A percentile compares a stretch with the other conserved stretches of the same genome.
Conservation (phyloP, 1,140 invertebrate species). For the Diorhabda sublineata region DNA sequence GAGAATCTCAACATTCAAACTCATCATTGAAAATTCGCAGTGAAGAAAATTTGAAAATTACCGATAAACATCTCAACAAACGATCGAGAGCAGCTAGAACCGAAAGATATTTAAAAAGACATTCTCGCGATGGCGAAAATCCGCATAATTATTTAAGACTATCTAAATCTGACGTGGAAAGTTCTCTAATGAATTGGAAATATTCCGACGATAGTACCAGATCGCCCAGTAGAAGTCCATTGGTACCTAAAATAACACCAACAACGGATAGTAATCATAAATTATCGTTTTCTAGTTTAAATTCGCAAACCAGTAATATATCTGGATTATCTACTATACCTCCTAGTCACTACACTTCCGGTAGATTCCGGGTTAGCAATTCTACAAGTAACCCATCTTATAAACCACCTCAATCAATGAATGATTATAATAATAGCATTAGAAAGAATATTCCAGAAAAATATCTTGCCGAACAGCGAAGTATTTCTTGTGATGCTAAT, state of each 20-base stretch:
- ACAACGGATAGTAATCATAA: constrained; percentile 22
- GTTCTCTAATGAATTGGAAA: constrained; percentile 30
- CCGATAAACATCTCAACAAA: constrained; percentile 53
- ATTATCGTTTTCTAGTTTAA: constrained; percentile 24
- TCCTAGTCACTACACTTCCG: constrained; percentile 39
- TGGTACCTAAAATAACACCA: constrained; percentile 15
- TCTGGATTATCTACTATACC: constrained; percentile 43
- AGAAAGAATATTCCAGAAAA: constrained; percentile 17
- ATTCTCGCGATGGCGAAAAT: constrained; percentile 65
- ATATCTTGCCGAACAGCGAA: constrained; percentile 35
- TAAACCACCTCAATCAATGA: constrained; percentile 39
- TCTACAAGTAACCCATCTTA: constrained; percentile 40
- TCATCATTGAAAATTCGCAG: constrained; percentile 63
- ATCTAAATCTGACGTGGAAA: constrained; percentile 40
- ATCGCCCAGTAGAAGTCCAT: constrained; percentile 37
- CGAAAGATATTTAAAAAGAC: constrained; percentile 70
- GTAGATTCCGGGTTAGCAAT: constrained; percentile 36
- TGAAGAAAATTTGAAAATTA: constrained; percentile 60
- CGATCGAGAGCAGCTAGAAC: constrained; percentile 65
- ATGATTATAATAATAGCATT: constrained; percentile 35
- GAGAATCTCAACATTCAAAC: constrained; percentile 62
- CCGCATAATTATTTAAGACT: constrained; percentile 39
- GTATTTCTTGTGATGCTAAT: constrained; percentile 42
- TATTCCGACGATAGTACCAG: constrained; percentile 32
- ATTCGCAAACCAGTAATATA: constrained; percentile 30